Percentiles rank a stretch among this genome's conserved stretches.
Evolutionary conservation across 1,140 invertebrate species (phyloP).

Genomic region (Platorchestia sp.): DNA sequence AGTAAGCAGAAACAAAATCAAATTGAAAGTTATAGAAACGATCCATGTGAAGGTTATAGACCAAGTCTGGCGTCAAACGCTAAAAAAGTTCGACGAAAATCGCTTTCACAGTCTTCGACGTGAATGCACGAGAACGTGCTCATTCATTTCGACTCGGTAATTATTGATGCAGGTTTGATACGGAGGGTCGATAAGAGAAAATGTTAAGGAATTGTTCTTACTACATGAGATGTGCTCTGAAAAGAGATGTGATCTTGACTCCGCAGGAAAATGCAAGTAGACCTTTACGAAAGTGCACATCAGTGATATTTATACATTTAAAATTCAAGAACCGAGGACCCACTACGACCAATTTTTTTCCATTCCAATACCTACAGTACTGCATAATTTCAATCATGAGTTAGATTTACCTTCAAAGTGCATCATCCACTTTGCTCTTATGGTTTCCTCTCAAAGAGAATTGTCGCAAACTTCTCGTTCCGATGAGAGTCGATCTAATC

Average conservation of each 20-base stretch:
- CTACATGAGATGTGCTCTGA: background rate
- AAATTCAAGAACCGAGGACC: background rate
- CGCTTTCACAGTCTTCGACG: too few relatives aligned
- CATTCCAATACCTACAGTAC: background rate
- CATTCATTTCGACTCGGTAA: background rate
- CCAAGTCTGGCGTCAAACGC: too few relatives aligned
- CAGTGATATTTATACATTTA: background rate
- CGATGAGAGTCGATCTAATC: constrained; percentile 17
- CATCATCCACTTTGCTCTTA: background rate
- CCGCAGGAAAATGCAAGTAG: background rate
- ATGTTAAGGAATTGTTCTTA: background rate
- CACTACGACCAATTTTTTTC: background rate
- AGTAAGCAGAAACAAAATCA: too few relatives aligned
- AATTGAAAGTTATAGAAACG: too few relatives aligned
- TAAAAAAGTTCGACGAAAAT: too few relatives aligned
- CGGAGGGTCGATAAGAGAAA: background rate
- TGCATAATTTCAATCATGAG: background rate
- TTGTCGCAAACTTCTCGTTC: constrained; percentile 2
- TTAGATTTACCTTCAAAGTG: background rate
- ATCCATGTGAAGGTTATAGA: too few relatives aligned
- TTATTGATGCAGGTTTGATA: background rate
- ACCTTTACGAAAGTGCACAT: background rate
- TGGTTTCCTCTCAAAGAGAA: background rate
- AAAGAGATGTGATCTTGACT: background rate
- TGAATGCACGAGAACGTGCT: too few relatives aligned